These are phyloP conservation scores for Cheilosia variabilis DNA, from an alignment of 2,888 invertebrate species.

Conservation along the genomic window DNA sequence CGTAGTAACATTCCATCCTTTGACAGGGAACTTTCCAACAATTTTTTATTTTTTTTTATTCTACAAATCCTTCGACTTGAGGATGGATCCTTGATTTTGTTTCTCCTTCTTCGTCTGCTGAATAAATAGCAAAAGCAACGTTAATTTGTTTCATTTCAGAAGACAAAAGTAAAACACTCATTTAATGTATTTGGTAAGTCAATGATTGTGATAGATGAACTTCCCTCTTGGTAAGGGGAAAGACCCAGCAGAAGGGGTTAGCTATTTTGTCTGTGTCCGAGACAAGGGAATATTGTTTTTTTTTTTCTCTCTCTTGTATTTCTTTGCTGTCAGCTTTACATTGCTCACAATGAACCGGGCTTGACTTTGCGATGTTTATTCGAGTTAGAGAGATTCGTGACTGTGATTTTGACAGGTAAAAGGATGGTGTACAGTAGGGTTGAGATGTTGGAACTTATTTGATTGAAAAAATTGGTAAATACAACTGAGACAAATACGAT, in stretches of 20 bases:
- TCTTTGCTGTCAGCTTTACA: neutral
- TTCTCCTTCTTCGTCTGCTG: neutral
- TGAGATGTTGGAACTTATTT: neutral
- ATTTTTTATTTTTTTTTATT: conserved; percentile 11
- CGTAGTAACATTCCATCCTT: conserved; percentile 42
- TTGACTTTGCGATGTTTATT: conserved; percentile 18
- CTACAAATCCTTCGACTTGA: conserved; percentile 2
- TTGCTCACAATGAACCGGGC: neutral
- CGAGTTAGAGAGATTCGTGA: conserved; percentile 14
- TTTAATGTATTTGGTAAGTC: conserved; percentile 65
- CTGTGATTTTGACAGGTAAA: neutral
- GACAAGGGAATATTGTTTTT: conserved; percentile 1
- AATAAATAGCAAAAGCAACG: conserved; percentile 42
- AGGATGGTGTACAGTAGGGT: neutral
- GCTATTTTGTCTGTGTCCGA: neutral
- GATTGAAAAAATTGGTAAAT: too few relatives aligned
- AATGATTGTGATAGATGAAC: conserved; percentile 58
- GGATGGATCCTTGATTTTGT: conserved; percentile 26
- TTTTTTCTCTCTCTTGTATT: neutral
- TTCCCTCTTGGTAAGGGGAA: conserved; percentile 15
- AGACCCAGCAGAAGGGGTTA: conserved; percentile 2
- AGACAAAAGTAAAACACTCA: conserved; percentile 46
- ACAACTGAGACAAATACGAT: too few relatives aligned
- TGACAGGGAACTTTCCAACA: conserved; percentile 36
- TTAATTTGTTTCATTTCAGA: conserved; percentile 55